These are phyloP conservation scores for Tortrix viridana DNA, from an alignment of 2,888 invertebrate species.

Conservation along the genomic window DNA sequence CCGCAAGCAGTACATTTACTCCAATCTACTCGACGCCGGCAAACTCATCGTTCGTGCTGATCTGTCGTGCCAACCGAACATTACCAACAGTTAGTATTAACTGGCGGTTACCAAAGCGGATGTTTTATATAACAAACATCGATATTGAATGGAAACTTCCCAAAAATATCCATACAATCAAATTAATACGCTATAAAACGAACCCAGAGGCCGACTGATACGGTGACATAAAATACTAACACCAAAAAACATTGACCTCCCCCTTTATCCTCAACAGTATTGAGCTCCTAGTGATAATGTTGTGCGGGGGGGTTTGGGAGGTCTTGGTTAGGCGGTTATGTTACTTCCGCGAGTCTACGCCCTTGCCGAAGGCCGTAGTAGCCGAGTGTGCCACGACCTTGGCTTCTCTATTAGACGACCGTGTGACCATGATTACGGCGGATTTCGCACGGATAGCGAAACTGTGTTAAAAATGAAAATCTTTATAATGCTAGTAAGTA, in stretches of 20 bases:
- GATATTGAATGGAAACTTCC: slow-evolving; percentile 45
- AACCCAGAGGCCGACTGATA: slow-evolving; percentile 59
- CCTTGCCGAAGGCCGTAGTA: slow-evolving; percentile 69
- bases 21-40: too few species aligned
- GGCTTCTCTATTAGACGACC: slow-evolving; percentile 67
- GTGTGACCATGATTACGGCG: slow-evolving; percentile 51
- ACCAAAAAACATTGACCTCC: slow-evolving; percentile 51
- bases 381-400: slow-evolving; percentile 69
- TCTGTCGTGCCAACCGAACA: too few species aligned
- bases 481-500: too few species aligned
- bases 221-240: slow-evolving; percentile 68
- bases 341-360: slow-evolving; percentile 77
- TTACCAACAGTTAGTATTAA: too few species aligned
- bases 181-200: slow-evolving; percentile 44
- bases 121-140: slow-evolving; percentile 16
- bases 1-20: too few species aligned
- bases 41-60: too few species aligned
- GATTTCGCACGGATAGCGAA: slow-evolving; percentile 27
- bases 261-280: slow-evolving; percentile 37
- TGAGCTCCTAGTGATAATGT: slow-evolving; percentile 45
- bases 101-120: too few species aligned
- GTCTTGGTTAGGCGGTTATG: slow-evolving; percentile 57
- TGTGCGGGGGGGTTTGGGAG: slow-evolving; percentile 55
- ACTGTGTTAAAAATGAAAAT: too few species aligned
- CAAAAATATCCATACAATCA: slow-evolving; percentile 65